Evolutionary conservation across 92 coral and sea anemone genomes (phyloP).

Genomic region (Muricea muricata): DNA sequence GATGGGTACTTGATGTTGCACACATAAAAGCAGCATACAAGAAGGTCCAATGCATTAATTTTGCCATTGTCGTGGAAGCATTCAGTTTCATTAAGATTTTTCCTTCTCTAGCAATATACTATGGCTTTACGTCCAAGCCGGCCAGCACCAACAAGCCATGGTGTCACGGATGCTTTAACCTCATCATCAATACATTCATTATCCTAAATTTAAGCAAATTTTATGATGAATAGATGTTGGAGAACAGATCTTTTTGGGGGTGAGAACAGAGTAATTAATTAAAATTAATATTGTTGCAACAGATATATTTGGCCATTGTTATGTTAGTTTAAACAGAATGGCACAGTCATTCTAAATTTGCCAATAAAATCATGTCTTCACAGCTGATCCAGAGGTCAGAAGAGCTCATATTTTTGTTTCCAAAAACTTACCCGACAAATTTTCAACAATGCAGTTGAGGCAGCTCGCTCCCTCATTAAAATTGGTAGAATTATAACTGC

Average conservation of each 20-base stretch:
- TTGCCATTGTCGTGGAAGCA: not conserved
- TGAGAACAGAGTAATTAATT: not conserved
- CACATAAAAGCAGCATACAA: not conserved
- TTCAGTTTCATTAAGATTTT: not conserved
- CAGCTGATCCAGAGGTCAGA: not conserved
- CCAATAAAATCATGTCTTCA: no score
- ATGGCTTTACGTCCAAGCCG: slow-evolving; percentile 5
- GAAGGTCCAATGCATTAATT: slow-evolving; percentile 9
- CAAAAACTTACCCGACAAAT: not conserved
- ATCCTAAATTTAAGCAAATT: not conserved
- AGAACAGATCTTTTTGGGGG: not conserved
- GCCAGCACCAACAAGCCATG: slow-evolving; percentile 19
- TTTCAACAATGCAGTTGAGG: not conserved
- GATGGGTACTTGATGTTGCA: slow-evolving; percentile 1
- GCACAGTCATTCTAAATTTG: not conserved
- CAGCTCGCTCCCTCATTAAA: slow-evolving; percentile 1
- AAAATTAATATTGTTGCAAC: no score
- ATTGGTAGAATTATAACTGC: slow-evolving; percentile 1
- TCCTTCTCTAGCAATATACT: slow-evolving; percentile 3
- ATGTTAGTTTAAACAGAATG: not conserved
- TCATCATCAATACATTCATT: slow-evolving; percentile 12
- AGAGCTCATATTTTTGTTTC: not conserved
- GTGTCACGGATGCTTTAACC: not conserved
- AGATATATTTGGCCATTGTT: no score
- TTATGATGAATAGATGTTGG: not conserved